Percentiles rank a stretch among this genome's conserved stretches.
Evolutionary conservation across 2,797 vertebrate species (phyloP).

Genomic region (Sebastes oblongus): DNA sequence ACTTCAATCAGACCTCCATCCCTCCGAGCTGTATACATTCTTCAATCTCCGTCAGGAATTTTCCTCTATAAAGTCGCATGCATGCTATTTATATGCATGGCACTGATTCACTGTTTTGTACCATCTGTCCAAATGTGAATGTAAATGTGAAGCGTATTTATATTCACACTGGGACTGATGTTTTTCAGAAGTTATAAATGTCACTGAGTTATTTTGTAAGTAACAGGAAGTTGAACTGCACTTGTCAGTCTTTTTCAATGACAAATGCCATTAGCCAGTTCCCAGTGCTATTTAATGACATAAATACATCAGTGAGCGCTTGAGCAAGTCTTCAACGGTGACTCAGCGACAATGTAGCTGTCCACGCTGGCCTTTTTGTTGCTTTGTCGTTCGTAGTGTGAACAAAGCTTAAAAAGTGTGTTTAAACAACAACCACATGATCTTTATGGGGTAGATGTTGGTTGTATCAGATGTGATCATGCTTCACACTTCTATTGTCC

Average conservation of each 20-base stretch:
- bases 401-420: too few species aligned
- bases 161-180: background rate
- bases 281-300: too few species aligned
- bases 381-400: too few species aligned
- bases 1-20: background rate
- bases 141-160: conserved; percentile 16
- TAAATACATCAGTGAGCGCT: too few species aligned
- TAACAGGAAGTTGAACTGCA: background rate
- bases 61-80: conserved; percentile 22
- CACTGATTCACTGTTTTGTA: conserved; percentile 4
- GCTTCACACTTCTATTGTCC: background rate
- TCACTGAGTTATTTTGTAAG: conserved; percentile 14
- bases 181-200: conserved; percentile 26
- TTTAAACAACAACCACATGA: background rate
- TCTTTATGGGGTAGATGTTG: background rate
- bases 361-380: too few species aligned
- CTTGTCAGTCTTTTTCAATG: too few species aligned
- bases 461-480: background rate
- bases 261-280: too few species aligned
- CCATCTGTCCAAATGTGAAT: background rate
- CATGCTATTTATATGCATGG: background rate
- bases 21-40: conserved; percentile 20
- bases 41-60: background rate
- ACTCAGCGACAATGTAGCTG: too few species aligned
- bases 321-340: too few species aligned